Base-by-base conservation (phyloP, 2,797 vertebrate species). In the Triplophysa yarkandensis region DNA sequence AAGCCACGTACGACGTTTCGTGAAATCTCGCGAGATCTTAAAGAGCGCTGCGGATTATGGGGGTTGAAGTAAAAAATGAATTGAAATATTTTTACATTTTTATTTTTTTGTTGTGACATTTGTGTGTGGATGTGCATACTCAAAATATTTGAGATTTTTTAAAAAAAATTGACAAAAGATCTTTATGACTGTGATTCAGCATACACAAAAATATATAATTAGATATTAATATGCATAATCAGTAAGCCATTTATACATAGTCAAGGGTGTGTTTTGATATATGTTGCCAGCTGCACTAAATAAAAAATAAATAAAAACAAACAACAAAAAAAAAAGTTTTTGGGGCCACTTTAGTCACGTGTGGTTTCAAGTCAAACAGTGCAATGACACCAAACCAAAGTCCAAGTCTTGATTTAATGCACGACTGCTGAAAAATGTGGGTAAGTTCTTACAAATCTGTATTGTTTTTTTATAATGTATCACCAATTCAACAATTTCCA, bases 21-120 rank as follows among this genome's bases (percentile, higher is more conserved):
- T 80, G 63, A 19, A 57, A 30, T 89, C 84, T 90, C 90, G 89
- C 90, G 90, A 89, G 85, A 89, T 9, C 32, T 58, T 0, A 21
- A 1, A n/a, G 17, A n/a, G 6, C 4, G 9, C 32, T n/a, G 16
- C 8, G 39, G 1, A 9, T 19, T 8, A n/a, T n/a, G n/a, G n/a
- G n/a, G n/a, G n/a, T n/a, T n/a, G n/a, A n/a, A n/a, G n/a, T n/a
- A n/a, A n/a, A n/a, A n/a, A n/a, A n/a, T n/a, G n/a, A n/a, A 44
- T 9, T 9, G 7, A 2, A 0, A 2, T 7, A 44, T n/a, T 19
- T 46, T n/a, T 7, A 44, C 17, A 19, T 46, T 46, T 44, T 19
- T 19, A 3, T 46, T 8, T 8, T 46, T 46, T 46, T n/a, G n/a
- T n/a, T n/a, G n/a, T n/a, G n/a, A n/a, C n/a, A n/a, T n/a, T n/a